Evolutionary conservation across 2,797 vertebrate species (phyloP).

Genomic region (Tragelaphus eurycerus): DNA sequence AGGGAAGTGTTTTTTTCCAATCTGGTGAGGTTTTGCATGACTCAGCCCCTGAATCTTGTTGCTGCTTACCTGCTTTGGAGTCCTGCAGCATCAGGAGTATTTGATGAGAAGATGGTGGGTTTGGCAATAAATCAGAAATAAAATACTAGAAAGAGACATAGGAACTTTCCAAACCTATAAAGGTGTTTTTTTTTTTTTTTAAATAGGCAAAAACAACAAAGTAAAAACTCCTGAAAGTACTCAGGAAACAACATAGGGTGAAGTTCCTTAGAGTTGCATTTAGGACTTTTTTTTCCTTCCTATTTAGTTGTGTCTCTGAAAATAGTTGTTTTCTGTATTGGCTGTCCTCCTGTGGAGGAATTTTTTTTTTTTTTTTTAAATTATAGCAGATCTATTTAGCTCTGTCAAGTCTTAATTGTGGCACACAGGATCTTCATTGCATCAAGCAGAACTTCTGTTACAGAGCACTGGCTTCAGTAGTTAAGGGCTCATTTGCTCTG

Average conservation of each 20-base stretch:
- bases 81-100: background rate
- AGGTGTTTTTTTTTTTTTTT: background rate
- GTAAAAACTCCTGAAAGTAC: background rate
- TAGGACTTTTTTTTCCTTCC: background rate
- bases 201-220: background rate
- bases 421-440: background rate
- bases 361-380: background rate
- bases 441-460: background rate
- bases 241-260: background rate
- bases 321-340: background rate
- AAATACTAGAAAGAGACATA: background rate
- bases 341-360: background rate
- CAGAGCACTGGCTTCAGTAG: background rate
- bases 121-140: conserved; percentile 27
- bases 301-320: background rate
- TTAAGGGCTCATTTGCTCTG: background rate
- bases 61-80: conserved; percentile 31
- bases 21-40: background rate
- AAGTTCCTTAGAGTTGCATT: background rate
- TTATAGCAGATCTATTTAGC: background rate
- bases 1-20: background rate
- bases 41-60: background rate
- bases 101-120: background rate
- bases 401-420: background rate
- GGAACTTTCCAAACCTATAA: background rate